Percentiles rank a stretch among this genome's conserved stretches.
These are phyloP conservation scores for Lottia gigantea DNA, from an alignment of 2,888 invertebrate genomes.

Conservation along the genomic window DNA sequence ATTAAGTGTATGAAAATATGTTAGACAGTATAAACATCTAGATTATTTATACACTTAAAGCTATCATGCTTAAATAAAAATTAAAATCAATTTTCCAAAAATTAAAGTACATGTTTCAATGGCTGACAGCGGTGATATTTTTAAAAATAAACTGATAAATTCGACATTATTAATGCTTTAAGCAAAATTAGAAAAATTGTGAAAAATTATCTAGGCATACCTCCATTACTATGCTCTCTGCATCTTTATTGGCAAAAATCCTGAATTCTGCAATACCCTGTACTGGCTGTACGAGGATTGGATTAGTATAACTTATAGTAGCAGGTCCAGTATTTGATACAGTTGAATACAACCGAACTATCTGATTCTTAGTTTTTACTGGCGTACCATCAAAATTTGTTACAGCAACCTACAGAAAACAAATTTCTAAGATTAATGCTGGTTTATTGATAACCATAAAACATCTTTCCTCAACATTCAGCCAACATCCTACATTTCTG, in stretches of 20 bases:
- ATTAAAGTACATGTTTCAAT: no score
- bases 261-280: constrained; percentile 59
- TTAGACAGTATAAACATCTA: no score
- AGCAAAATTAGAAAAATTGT: no score
- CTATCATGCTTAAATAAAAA: background rate
- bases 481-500: no score
- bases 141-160: no score
- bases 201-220: constrained; percentile 37
- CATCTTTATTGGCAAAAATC: constrained; percentile 40
- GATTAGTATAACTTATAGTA: constrained; percentile 18
- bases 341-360: constrained; percentile 40
- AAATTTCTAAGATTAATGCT: no score
- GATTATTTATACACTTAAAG: no score
- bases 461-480: no score
- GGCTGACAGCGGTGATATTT: no score
- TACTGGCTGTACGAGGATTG: constrained; percentile 44
- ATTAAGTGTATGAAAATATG: no score
- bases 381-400: constrained; percentile 90
- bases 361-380: constrained; percentile 38
- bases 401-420: constrained; percentile 77
- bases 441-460: no score
- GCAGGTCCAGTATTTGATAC: constrained; percentile 24
- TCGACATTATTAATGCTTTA: no score
- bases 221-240: constrained; percentile 42
- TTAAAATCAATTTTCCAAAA: background rate